Conservation (phyloP, 2,888 invertebrate genomes). For the Saturnia pavonia region DNA sequence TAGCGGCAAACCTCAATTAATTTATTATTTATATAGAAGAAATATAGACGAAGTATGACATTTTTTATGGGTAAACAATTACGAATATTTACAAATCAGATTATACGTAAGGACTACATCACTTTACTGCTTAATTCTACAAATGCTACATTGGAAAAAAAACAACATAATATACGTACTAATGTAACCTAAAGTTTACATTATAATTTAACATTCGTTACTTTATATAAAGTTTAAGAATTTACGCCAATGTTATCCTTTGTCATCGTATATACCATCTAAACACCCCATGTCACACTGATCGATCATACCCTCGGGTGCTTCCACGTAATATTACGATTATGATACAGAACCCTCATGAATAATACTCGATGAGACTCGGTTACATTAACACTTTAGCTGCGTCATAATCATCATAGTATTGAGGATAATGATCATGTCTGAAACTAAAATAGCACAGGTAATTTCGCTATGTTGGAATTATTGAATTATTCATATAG, state of each 20-base stretch:
- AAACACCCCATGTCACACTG: slow-evolving; percentile 43
- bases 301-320: slow-evolving; percentile 51
- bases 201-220: neutral
- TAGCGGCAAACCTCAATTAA: too few species aligned
- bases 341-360: slow-evolving; percentile 43
- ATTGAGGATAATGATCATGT: slow-evolving; percentile 33
- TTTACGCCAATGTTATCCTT: slow-evolving; percentile 29
- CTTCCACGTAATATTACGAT: slow-evolving; percentile 30
- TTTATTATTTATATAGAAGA: too few species aligned
- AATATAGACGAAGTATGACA: too few species aligned
- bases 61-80: too few species aligned
- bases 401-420: slow-evolving; percentile 42
- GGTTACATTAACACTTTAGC: slow-evolving; percentile 40
- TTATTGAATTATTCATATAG: slow-evolving; percentile 5
- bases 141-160: too few species aligned
- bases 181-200: neutral
- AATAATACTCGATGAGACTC: slow-evolving; percentile 45
- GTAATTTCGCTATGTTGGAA: slow-evolving; percentile 6
- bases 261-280: slow-evolving; percentile 42
- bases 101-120: neutral
- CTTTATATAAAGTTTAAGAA: neutral
- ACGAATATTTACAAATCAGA: neutral
- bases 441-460: slow-evolving; percentile 26
- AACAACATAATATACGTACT: neutral
- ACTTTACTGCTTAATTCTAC: too few species aligned